A percentile compares a stretch with the other conserved stretches of the same genome.
These are phyloP conservation scores for Ptyas mucosa DNA, from an alignment of 2,113 vertebrate species.

Conservation along the genomic window DNA sequence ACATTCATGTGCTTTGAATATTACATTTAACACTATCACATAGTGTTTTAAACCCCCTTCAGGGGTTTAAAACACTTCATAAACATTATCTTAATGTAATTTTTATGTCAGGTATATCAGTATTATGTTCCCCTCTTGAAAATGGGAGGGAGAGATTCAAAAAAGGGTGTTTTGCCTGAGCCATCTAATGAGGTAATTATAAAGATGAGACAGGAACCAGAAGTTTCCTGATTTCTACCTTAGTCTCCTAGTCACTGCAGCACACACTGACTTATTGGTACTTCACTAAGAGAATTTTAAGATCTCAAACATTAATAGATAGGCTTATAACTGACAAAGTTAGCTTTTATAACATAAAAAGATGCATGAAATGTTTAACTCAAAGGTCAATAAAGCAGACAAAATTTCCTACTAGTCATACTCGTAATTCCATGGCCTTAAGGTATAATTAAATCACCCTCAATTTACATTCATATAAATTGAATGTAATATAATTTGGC, in stretches of 20 bases:
- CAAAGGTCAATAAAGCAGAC: slow-evolving; percentile 8
- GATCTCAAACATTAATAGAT: not conserved
- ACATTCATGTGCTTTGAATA: slow-evolving; percentile 24
- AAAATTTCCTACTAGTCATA: not conserved
- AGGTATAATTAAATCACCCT: not conserved
- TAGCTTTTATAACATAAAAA: slow-evolving; percentile 31
- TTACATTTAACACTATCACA: slow-evolving; percentile 21
- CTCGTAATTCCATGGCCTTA: slow-evolving; percentile 24
- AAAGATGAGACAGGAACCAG: not conserved
- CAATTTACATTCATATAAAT: slow-evolving; percentile 11
- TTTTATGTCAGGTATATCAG: not conserved
- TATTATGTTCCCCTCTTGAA: not conserved
- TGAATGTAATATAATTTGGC: slow-evolving; percentile 30
- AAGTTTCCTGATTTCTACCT: not conserved
- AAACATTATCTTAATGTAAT: not conserved
- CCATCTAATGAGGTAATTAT: not conserved
- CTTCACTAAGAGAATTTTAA: not conserved
- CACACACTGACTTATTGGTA: not conserved
- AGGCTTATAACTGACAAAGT: slow-evolving; percentile 4
- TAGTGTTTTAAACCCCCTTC: too few relatives aligned
- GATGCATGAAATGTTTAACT: slow-evolving; percentile 38
- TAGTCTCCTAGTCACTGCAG: rapidly evolving
- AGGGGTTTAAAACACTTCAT: not conserved
- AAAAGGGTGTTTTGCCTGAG: not conserved
- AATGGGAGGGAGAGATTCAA: not conserved